Base-by-base conservation (phyloP, 2,888 invertebrate species). In the Drosophila eohydei region DNA sequence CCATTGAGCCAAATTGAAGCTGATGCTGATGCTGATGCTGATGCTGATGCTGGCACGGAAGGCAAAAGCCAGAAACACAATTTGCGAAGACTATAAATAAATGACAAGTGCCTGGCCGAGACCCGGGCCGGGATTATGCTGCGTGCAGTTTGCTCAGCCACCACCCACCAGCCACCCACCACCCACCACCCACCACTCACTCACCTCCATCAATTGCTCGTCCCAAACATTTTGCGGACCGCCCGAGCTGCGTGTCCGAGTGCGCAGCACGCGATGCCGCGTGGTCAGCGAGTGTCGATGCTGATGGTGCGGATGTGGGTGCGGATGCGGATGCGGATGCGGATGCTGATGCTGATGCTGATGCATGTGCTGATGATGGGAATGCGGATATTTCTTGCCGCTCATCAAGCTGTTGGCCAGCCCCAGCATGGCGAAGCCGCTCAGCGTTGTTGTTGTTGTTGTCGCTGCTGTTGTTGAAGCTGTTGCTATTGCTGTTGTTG, bases 201-300 rank as follows among this genome's bases (percentile, higher is more conserved):
- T 90, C 63, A 93, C 93, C 91, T 93, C 93, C 83, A 93, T 90
- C 89, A 92, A 88, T 58, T 92, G 92, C 70, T 93, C 93, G 74
- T 93, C 93, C 91, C 92, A 93, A 54, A 93, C 81, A 55, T 92
- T 93, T 38, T 93, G 92, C 26, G 91, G 86, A 7, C 91, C 91
- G 46, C 93, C 93, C 30, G 93, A 92, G 66, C 93, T 93, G 64
- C 92, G 90, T 40, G 93, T 91, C 50, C 93, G 88, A 65, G 93
- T 91, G 44, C 93, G 90, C 68, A 92, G 68, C 46, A 93, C 92
- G 38, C 92, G 91, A 78, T 92, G 91, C 56, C 93, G 85, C 30
- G 91, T 90, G 65, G 93, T 92, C 72, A 93, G 72, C 77, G 93
- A 93, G 74, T 88, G 83, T n/a, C 75, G 64, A 65, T 80, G 80